Evolutionary conservation across 2,113 vertebrate genomes (phyloP).

Genomic region (Paraplagusia blochii): DNA sequence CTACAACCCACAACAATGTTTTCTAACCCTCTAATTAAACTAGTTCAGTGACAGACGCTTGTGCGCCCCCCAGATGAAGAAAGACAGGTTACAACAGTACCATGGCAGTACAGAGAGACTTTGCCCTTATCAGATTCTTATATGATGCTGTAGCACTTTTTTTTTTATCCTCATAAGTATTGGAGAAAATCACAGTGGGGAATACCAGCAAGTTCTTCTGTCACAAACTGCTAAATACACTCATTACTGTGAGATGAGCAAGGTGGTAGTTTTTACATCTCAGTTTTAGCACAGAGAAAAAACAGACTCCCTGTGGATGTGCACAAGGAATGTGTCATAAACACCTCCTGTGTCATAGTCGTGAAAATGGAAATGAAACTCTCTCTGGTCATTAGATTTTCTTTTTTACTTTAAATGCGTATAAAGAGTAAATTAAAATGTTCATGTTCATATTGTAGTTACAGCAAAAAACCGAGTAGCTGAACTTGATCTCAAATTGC

Average conservation of each 20-base stretch:
- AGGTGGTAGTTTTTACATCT: neutral
- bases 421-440: no score
- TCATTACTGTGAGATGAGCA: neutral
- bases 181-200: slow-evolving; percentile 1
- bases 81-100: slow-evolving; percentile 48
- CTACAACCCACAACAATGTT: slow-evolving; percentile 28
- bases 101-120: slow-evolving; percentile 39
- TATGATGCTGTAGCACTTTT: neutral
- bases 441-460: no score
- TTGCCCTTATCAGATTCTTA: slow-evolving; percentile 21
- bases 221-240: slow-evolving; percentile 7
- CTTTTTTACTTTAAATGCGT: neutral
- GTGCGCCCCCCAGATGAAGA: slow-evolving; percentile 45
- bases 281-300: neutral
- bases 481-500: no score
- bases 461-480: no score
- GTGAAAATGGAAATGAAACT: neutral
- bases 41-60: slow-evolving; percentile 31
- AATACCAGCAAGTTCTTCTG: slow-evolving; percentile 4
- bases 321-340: neutral
- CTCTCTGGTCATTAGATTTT: neutral
- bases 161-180: neutral
- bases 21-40: slow-evolving; percentile 62
- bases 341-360: slow-evolving; percentile 1
- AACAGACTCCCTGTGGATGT: neutral